Percentiles rank a stretch among this genome's conserved stretches.
Conservation (phyloP, 2,797 vertebrate genomes). For the Pitangus sulphuratus region DNA sequence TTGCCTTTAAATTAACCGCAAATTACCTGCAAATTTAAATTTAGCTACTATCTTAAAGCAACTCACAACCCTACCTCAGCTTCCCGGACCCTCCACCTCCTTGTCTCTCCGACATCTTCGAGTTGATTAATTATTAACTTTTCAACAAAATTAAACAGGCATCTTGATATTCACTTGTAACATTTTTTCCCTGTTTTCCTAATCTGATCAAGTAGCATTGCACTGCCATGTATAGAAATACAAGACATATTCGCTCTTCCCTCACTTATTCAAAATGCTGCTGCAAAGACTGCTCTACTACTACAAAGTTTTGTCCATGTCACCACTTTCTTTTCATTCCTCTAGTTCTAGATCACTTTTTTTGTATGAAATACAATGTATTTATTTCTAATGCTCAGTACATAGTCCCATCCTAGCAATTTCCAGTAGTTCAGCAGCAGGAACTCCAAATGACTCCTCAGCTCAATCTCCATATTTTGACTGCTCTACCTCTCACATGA, state of each 20-base stretch:
- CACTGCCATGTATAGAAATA: neutral
- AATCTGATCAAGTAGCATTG: neutral
- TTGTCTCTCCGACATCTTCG: neutral
- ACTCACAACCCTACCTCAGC: neutral
- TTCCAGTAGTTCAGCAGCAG: neutral
- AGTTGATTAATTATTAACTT: neutral
- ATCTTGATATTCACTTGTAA: neutral
- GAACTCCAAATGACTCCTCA: neutral
- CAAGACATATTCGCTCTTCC: neutral
- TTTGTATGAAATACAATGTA: neutral
- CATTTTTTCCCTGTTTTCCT: neutral
- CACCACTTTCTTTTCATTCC: neutral
- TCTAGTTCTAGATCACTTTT: neutral
- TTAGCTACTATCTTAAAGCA: neutral
- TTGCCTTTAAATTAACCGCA: neutral
- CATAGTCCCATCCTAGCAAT: neutral
- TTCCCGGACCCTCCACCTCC: rapidly evolving
- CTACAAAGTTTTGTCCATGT: neutral
- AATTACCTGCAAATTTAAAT: neutral
- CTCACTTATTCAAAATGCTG: neutral
- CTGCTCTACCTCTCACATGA: neutral
- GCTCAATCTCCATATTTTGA: neutral
- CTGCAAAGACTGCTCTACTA: neutral
- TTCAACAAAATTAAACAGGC: neutral
- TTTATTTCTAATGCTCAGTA: neutral